phyloP scores from a whole-genome alignment of 30 jellyfish, hydroid and myxozoan species.

The Pseudorhiza aurosa region DNA sequence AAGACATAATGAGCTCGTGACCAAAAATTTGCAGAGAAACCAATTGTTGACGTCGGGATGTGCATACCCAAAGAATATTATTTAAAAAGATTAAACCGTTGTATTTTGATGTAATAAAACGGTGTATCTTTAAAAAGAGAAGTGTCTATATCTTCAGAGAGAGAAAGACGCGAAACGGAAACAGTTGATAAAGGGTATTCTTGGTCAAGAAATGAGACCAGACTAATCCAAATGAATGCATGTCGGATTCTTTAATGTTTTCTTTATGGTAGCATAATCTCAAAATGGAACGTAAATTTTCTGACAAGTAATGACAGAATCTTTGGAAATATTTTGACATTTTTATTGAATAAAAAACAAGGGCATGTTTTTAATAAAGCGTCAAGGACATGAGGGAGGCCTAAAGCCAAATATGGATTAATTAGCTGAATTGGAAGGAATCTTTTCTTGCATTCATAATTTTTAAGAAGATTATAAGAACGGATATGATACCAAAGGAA shows the following conservation, averaged over 20 bases:
- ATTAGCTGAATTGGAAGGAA: too few species aligned
- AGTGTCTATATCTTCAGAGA: neutral
- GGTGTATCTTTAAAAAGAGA: neutral
- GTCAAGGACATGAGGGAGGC: too few species aligned
- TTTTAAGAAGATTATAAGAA: neutral
- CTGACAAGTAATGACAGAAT: neutral
- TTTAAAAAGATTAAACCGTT: neutral
- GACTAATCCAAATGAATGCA: neutral
- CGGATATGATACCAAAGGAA: neutral
- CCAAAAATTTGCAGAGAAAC: too few species aligned
- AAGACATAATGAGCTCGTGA: too few species aligned
- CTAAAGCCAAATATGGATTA: too few species aligned
- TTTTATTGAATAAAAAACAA: too few species aligned
- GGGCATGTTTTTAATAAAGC: too few species aligned
- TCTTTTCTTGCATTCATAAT: too few species aligned
- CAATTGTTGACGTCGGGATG: neutral
- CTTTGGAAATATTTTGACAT: neutral
- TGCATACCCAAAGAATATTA: neutral
- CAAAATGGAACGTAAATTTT: neutral
- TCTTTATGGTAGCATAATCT: neutral
- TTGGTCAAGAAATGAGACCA: neutral
- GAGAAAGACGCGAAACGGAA: neutral
- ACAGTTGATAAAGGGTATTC: neutral
- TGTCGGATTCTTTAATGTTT: neutral
- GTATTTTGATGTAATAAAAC: neutral